A percentile compares a stretch with the other conserved stretches of the same genome.
These are phyloP conservation scores for Drosophila tropicalis DNA, from an alignment of 1,140 invertebrate species.

Conservation along the genomic window DNA sequence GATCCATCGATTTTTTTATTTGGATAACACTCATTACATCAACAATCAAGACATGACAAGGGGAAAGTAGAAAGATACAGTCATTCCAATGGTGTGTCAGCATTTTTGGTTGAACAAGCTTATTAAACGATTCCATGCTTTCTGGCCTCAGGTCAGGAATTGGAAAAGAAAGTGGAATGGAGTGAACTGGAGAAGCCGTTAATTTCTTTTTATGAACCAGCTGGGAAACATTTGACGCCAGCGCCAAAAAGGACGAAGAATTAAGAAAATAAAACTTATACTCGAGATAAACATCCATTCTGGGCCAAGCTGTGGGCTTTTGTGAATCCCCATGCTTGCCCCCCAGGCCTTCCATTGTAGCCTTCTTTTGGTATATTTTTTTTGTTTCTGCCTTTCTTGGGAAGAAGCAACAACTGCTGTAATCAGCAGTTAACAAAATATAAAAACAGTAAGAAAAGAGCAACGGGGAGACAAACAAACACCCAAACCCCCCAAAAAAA, in stretches of 20 bases:
- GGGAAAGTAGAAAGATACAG: background rate
- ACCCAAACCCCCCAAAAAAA: slow-evolving; percentile 19
- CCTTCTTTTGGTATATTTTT: background rate
- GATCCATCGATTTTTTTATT: too few relatives aligned
- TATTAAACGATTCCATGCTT: slow-evolving; percentile 76
- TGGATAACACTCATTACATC: background rate
- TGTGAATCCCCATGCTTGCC: background rate
- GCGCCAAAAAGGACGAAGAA: slow-evolving; percentile 36
- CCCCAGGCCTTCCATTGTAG: too few relatives aligned
- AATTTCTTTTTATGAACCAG: slow-evolving; percentile 84
- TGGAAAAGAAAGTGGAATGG: slow-evolving; percentile 5
- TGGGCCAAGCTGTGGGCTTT: background rate
- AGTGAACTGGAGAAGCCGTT: slow-evolving; percentile 63
- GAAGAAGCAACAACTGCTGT: slow-evolving; percentile 75
- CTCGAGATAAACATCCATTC: slow-evolving; percentile 68
- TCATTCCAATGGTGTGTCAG: slow-evolving; percentile 3
- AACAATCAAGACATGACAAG: background rate
- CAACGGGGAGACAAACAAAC: slow-evolving; percentile 4
- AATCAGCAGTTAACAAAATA: slow-evolving; percentile 83
- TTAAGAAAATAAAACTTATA: slow-evolving; percentile 75
- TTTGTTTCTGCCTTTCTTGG: background rate
- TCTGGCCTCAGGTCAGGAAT: background rate
- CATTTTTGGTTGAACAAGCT: slow-evolving; percentile 57
- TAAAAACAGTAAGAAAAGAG: slow-evolving; percentile 69
- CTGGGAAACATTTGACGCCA: slow-evolving; percentile 78